A percentile compares a stretch with the other conserved stretches of the same genome.
These are phyloP conservation scores for Ochlodes sylvanus DNA, from an alignment of 2,888 invertebrate species.

Conservation along the genomic window DNA sequence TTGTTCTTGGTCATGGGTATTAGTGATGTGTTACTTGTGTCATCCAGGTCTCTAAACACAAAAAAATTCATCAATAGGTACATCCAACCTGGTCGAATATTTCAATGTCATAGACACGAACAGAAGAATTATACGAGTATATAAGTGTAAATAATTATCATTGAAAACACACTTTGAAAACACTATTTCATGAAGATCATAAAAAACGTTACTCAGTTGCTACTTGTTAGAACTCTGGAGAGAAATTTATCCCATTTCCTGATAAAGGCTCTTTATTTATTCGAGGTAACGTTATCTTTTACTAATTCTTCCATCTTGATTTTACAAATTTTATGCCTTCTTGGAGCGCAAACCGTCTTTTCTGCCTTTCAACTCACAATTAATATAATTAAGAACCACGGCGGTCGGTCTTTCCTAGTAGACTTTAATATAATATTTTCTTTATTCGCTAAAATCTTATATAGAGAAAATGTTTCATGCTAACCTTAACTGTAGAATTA, in stretches of 20 bases:
- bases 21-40: no score
- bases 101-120: no score
- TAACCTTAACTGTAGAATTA: not conserved
- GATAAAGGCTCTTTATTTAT: constrained; percentile 1
- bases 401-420: constrained; percentile 15
- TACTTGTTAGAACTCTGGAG: constrained; percentile 2
- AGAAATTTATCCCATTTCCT: constrained; percentile 14
- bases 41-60: no score
- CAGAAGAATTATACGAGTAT: no score
- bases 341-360: constrained; percentile 26
- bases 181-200: not conserved
- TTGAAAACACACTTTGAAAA: no score
- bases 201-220: constrained; percentile 3
- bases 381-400: constrained; percentile 36
- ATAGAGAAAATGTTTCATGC: not conserved
- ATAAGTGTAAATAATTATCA: no score
- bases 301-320: constrained; percentile 34
- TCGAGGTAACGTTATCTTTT: constrained; percentile 23
- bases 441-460: constrained; percentile 19
- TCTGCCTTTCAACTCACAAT: constrained; percentile 34
- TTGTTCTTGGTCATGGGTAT: no score
- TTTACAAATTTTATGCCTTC: constrained; percentile 29
- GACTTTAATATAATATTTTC: constrained; percentile 28
- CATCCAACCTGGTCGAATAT: no score
- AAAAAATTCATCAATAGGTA: no score